Percentiles rank a stretch among this genome's conserved stretches.
Conservation (phyloP, 2,888 invertebrate genomes). For the Nemotelus nigrinus region DNA sequence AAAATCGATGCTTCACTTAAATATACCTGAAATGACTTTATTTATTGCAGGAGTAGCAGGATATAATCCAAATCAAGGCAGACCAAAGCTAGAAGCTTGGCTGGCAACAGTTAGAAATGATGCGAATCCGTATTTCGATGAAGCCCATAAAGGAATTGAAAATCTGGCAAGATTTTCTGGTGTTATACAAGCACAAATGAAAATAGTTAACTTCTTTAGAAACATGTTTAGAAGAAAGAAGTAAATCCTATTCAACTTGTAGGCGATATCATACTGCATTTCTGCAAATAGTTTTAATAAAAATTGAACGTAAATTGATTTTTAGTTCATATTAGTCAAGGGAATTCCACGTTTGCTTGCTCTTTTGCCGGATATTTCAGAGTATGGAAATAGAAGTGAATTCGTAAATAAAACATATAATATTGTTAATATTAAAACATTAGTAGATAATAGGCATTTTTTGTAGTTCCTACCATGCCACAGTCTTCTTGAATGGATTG, state of each 20-base stretch:
- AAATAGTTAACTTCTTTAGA: slow-evolving; percentile 30
- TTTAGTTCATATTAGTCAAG: no score
- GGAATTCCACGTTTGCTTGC: no score
- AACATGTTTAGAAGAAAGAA: slow-evolving; percentile 15
- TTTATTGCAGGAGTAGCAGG: slow-evolving; percentile 71
- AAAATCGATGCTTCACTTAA: background rate
- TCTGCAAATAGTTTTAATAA: no score
- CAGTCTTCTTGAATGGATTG: no score
- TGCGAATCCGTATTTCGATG: slow-evolving; percentile 73
- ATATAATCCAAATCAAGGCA: slow-evolving; percentile 71
- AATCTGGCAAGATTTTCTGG: slow-evolving; percentile 58
- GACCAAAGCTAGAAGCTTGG: slow-evolving; percentile 73
- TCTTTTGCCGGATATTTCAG: no score
- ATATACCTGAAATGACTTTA: background rate
- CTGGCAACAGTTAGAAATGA: slow-evolving; percentile 70
- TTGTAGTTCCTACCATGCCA: no score
- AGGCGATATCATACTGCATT: no score
- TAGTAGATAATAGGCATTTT: no score
- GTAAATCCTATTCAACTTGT: background rate
- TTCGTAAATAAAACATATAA: no score
- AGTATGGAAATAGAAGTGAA: no score
- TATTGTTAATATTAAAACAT: no score
- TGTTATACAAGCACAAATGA: background rate
- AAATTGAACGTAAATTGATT: no score
- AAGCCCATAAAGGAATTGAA: slow-evolving; percentile 69